Percentiles rank a stretch among this genome's conserved stretches.
Evolutionary conservation across 2,888 invertebrate species (phyloP).

Genomic region (Axea sp.): DNA sequence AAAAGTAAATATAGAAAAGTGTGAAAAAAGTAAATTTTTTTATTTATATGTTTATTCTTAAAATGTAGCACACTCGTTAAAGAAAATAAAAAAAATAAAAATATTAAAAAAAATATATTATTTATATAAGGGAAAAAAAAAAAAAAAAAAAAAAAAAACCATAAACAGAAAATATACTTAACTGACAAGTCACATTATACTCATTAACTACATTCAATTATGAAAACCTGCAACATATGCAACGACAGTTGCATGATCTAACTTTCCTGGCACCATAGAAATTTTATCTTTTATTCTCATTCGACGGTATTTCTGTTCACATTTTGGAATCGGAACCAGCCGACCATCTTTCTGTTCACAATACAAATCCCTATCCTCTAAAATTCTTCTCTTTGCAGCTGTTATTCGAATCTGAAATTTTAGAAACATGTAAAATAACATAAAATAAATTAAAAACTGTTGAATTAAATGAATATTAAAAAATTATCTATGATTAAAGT

Average conservation of each 20-base stretch:
- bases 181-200: too few relatives aligned
- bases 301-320: conserved; percentile 85
- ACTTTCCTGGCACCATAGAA: conserved; percentile 89
- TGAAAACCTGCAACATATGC: conserved; percentile 87
- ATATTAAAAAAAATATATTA: too few relatives aligned
- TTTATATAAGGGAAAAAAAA: too few relatives aligned
- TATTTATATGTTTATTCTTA: too few relatives aligned
- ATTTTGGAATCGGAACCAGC: conserved; percentile 82
- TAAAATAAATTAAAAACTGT: conserved; percentile 1
- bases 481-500: too few relatives aligned
- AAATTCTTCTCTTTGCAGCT: conserved; percentile 88
- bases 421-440: background rate
- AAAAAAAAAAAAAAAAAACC: background rate
- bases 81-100: too few relatives aligned
- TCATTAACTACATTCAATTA: too few relatives aligned
- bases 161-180: too few relatives aligned
- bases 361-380: conserved; percentile 90
- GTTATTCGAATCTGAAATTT: conserved; percentile 81
- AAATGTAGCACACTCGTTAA: too few relatives aligned
- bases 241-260: conserved; percentile 92
- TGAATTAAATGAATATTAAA: background rate
- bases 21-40: too few relatives aligned
- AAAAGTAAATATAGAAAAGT: too few relatives aligned
- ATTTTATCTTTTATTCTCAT: conserved; percentile 87
- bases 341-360: conserved; percentile 82